Evolutionary conservation across 2,113 vertebrate genomes (phyloP), one percentile per base, ranked within the genome.

Genomic region (Heterocephalus glaber): DNA sequence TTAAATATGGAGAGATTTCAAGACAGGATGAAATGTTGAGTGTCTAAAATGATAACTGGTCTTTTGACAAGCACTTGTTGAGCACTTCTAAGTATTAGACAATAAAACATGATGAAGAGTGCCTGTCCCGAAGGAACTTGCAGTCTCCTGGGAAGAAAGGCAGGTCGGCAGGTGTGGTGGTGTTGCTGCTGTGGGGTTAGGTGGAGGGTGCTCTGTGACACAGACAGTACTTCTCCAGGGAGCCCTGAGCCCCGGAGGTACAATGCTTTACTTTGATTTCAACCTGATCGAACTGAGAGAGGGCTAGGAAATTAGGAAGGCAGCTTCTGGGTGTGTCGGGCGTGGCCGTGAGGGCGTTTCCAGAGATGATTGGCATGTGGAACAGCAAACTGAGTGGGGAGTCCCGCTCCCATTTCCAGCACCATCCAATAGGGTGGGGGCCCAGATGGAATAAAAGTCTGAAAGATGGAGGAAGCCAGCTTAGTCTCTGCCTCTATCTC

Each of bases 101-200:
- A 60, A 89, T 30, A 93, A 60, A 70, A 49, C 52, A 61, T 8
- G 44, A 33, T 24, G 49, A 20, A 47, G 49, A 0, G 60, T 28
- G 19, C n/a, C 61, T 70, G 35, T 14, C 2, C 49, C 68, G 41
- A 35, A 41, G 65, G 49, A 35, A 12, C 17, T 58, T 8, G 16
- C 49, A 52, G 13, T 63, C 38, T 33, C 20, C 28, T 0, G 4
- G 14, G 13, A 14, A 58, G 3, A 33, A 82, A 82, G 19, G 26
- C 19, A 58, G 13, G 8, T 9, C 13, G 47, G 44, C 30, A 4
- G 0, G 2, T 1, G 4, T 16, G 49, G 66, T 56, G 7, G 19
- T 1, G 8, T 30, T 56, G 70, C 28, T 14, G 9, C 28, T 14
- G 9, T 7, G 20, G 33, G 44, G 26, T 28, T 47, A 56, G 26